phyloP scores from a whole-genome alignment of 2,113 vertebrate species.

The Phocoena sinus region DNA sequence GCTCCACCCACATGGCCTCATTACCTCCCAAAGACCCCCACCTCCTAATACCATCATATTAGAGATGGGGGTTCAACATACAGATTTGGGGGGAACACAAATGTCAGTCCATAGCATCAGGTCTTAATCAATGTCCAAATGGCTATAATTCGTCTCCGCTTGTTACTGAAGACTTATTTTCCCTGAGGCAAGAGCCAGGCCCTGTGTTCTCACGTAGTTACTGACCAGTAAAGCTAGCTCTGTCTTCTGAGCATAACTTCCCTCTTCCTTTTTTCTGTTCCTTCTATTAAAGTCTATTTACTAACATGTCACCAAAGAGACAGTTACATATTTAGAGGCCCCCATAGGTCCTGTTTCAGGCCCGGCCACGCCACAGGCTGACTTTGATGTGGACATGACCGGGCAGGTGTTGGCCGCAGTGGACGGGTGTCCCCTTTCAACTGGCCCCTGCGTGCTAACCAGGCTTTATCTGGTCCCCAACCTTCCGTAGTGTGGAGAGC shows the following conservation, averaged over 20 bases:
- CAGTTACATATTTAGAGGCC: rapidly evolving
- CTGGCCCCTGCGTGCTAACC: rapidly evolving
- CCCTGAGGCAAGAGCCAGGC: background rate
- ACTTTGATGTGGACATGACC: rapidly evolving
- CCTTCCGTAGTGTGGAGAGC: rapidly evolving
- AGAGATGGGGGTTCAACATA: background rate
- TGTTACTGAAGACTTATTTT: background rate
- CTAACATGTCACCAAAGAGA: no score
- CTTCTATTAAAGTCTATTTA: rapidly evolving
- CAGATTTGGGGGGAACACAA: background rate
- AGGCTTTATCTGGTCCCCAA: background rate
- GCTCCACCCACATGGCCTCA: background rate
- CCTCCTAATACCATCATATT: background rate
- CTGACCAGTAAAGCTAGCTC: no score
- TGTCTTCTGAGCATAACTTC: background rate
- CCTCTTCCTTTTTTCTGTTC: no score
- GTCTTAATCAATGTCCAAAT: background rate
- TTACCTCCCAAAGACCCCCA: background rate
- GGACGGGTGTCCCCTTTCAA: rapidly evolving
- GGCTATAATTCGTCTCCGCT: background rate
- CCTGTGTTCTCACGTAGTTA: rapidly evolving
- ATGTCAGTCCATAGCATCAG: rapidly evolving
- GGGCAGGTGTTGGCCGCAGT: rapidly evolving
- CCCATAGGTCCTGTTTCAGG: background rate
- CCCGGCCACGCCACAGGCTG: background rate